These are phyloP conservation scores for Drosophila niveifrons DNA, from an alignment of 2,888 invertebrate genomes.

Conservation along the genomic window DNA sequence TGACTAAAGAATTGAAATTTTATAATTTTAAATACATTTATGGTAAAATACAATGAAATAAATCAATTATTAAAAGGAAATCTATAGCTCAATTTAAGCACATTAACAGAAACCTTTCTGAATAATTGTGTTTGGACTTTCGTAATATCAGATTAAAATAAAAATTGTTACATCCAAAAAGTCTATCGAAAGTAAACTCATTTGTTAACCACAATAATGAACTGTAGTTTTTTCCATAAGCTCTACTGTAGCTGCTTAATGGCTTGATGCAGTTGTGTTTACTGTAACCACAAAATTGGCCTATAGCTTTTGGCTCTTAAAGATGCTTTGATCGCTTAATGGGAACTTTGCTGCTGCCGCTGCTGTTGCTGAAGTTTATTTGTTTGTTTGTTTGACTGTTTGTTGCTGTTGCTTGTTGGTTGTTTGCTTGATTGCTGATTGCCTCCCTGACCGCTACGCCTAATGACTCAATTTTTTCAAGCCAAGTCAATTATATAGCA, in stretches of 20 bases:
- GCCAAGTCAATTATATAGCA: constrained; percentile 63
- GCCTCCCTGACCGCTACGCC: constrained; percentile 58
- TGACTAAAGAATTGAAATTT: too few relatives aligned
- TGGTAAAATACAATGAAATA: too few relatives aligned
- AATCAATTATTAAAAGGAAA: too few relatives aligned
- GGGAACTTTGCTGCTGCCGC: constrained; percentile 22
- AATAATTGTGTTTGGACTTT: too few relatives aligned
- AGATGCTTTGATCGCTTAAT: constrained; percentile 62
- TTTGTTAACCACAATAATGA: not conserved
- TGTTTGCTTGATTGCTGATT: constrained; percentile 50
- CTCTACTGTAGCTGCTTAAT: not conserved
- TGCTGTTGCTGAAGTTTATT: constrained; percentile 33
- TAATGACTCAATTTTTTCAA: constrained; percentile 75
- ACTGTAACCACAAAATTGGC: constrained; percentile 41
- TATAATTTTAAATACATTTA: too few relatives aligned
- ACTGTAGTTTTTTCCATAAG: not conserved
- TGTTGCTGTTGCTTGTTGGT: constrained; percentile 22
- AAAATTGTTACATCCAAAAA: too few relatives aligned
- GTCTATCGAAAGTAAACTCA: too few relatives aligned
- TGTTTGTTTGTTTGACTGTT: constrained; percentile 14
- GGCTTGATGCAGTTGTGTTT: not conserved
- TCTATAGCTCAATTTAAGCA: too few relatives aligned
- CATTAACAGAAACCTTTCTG: too few relatives aligned
- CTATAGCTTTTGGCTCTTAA: constrained; percentile 38
- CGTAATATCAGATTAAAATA: too few relatives aligned